Conservation (phyloP, 2,888 invertebrate species). For the Prosapia bicincta region DNA sequence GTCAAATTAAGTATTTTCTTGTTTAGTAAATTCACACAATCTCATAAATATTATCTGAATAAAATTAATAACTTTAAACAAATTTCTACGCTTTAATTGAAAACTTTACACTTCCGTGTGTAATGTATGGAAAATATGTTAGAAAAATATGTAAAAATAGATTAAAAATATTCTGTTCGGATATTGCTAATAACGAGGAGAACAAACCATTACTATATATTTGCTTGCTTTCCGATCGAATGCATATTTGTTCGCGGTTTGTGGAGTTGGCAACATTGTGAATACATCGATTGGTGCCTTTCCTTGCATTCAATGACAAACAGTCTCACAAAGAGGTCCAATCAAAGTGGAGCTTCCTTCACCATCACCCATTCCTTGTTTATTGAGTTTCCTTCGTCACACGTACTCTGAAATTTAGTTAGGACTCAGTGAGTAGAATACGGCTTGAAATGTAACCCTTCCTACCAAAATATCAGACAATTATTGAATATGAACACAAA, state of each 20-base stretch:
- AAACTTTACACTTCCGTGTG: too few species aligned
- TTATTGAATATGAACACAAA: too few species aligned
- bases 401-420: not conserved
- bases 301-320: not conserved
- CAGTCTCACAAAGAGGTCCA: not conserved
- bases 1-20: too few species aligned
- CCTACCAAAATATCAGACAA: too few species aligned
- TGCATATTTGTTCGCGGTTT: not conserved
- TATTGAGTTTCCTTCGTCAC: not conserved
- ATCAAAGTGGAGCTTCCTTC: not conserved
- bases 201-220: not conserved
- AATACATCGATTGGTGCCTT: not conserved
- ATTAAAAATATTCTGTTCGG: too few species aligned
- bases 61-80: too few species aligned
- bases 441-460: not conserved
- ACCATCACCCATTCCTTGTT: not conserved
- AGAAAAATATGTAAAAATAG: not conserved
- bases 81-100: too few species aligned
- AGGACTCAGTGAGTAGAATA: not conserved
- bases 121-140: not conserved
- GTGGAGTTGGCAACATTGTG: not conserved
- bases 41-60: too few species aligned
- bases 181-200: too few species aligned
- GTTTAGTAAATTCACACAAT: too few species aligned
- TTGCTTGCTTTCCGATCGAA: not conserved